These are phyloP conservation scores for Noctua comes DNA, from an alignment of 2,888 invertebrate species.

Conservation along the genomic window DNA sequence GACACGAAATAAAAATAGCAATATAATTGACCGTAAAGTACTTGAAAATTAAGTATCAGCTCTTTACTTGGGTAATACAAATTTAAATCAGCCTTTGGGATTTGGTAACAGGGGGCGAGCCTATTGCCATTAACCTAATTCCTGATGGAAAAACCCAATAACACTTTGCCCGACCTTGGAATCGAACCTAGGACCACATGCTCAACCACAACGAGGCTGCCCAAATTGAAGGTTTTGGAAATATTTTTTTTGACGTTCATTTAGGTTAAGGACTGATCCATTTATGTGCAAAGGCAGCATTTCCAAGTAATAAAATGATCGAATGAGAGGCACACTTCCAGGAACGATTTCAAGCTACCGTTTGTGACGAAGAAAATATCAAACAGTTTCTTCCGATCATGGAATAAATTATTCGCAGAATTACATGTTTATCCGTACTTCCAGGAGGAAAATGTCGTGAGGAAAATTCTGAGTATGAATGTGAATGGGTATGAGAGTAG, in stretches of 20 bases:
- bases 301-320: background rate
- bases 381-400: background rate
- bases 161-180: no score
- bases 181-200: no score
- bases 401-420: background rate
- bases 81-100: no score
- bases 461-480: no score
- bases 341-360: background rate
- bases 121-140: no score
- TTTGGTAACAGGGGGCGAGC: no score
- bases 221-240: background rate
- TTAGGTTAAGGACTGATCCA: background rate
- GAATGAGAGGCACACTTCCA: background rate
- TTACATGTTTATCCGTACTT: background rate
- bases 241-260: background rate
- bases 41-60: background rate
- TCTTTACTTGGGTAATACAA: background rate
- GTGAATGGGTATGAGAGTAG: no score
- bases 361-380: background rate
- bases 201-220: no score
- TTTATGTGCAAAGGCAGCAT: background rate
- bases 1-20: background rate
- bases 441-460: no score
- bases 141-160: no score
- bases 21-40: background rate